These are phyloP conservation scores for Yponomeuta cagnagella DNA, from an alignment of 2,888 invertebrate species.

Conservation along the genomic window DNA sequence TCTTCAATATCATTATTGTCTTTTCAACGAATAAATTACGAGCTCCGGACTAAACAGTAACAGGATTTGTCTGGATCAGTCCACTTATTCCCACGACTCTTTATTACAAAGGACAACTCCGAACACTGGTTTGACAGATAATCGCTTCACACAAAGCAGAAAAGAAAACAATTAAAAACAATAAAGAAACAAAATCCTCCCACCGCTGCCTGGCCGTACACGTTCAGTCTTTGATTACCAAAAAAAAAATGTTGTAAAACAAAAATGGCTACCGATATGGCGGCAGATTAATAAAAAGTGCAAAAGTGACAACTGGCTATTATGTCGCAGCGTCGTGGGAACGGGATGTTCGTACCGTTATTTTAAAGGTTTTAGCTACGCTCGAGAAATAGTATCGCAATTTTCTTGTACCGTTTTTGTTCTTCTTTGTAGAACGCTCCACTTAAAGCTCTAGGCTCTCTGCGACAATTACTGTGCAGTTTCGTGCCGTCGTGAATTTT, in stretches of 20 bases:
- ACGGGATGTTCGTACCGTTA: constrained; percentile 43
- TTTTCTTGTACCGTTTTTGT: constrained; percentile 6
- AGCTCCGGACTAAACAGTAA: not conserved
- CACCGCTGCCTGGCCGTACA: constrained; percentile 19
- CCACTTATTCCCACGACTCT: constrained; percentile 10
- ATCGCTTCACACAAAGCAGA: not conserved
- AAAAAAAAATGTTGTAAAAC: constrained; percentile 18
- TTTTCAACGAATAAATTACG: not conserved
- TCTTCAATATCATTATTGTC: too few species aligned
- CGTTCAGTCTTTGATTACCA: constrained; percentile 20
- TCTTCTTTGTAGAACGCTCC: not conserved
- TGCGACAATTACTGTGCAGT: not conserved
- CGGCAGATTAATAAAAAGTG: constrained; percentile 25
- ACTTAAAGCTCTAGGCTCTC: not conserved
- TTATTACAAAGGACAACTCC: not conserved
- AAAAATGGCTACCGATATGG: constrained; percentile 22
- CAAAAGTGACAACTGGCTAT: constrained; percentile 25
- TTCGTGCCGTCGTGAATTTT: not conserved
- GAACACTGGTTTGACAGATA: not conserved
- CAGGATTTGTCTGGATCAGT: not conserved
- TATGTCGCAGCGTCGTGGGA: constrained; percentile 37
- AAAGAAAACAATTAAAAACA: constrained; percentile 10
- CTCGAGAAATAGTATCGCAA: constrained; percentile 5
- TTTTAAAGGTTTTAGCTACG: constrained; percentile 13
- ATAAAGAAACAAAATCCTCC: constrained; percentile 7